Conservation (phyloP, 1,140 invertebrate species). For the Macrobrachium rosenbergii region DNA sequence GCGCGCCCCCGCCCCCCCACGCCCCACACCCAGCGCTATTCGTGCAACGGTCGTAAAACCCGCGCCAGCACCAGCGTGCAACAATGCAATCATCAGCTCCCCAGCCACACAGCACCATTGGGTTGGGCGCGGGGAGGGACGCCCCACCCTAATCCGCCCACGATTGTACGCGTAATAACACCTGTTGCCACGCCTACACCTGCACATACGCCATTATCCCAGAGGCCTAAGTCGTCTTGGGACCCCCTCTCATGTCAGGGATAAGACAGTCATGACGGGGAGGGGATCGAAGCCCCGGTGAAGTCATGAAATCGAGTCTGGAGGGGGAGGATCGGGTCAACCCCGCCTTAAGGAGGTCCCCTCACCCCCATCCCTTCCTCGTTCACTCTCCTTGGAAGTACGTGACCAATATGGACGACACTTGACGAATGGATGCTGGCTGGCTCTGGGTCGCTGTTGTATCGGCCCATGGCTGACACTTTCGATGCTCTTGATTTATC, state of each 20-base stretch:
- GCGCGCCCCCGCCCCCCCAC: slow-evolving; percentile 45
- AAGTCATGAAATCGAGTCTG: too few species aligned
- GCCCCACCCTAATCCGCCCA: slow-evolving; percentile 20
- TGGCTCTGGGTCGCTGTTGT: too few species aligned
- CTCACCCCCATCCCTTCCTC: too few species aligned
- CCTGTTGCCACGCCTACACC: slow-evolving; percentile 32
- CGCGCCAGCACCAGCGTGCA: slow-evolving; percentile 39
- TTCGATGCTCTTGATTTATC: too few species aligned
- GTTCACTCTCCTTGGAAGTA: background rate
- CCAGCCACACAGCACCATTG: slow-evolving; percentile 38
- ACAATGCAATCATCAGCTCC: slow-evolving; percentile 51
- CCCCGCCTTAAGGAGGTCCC: too few species aligned
- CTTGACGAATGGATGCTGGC: background rate
- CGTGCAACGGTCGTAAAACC: slow-evolving; percentile 50
- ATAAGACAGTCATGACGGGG: too few species aligned
- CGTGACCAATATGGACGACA: slow-evolving; percentile 15
- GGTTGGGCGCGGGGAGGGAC: slow-evolving; percentile 19
- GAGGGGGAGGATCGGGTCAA: too few species aligned
- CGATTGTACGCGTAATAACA: slow-evolving; percentile 11
- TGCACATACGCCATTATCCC: too few species aligned
- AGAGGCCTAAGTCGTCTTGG: too few species aligned
- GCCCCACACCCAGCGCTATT: slow-evolving; percentile 46
- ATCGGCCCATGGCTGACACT: too few species aligned
- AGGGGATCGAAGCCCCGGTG: too few species aligned
- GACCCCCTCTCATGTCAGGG: too few species aligned